Evolutionary conservation across 2,113 vertebrate genomes (phyloP).

Genomic region (Gavia stellata): DNA sequence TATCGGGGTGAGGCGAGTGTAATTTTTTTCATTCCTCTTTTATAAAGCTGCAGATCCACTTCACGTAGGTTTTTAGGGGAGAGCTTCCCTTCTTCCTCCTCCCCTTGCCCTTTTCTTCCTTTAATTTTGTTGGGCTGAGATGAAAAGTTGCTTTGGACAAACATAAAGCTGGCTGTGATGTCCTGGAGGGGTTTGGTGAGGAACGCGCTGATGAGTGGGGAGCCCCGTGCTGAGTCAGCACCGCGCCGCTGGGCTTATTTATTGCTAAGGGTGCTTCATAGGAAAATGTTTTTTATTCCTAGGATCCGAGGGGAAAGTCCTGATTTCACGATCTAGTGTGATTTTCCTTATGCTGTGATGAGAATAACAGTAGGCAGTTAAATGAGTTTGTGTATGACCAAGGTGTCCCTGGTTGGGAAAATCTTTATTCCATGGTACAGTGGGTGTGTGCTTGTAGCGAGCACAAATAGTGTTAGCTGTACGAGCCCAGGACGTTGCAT

Average conservation of each 20-base stretch:
- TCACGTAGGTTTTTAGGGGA: not conserved
- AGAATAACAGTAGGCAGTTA: not conserved
- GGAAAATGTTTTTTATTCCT: not conserved
- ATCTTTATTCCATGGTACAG: not conserved
- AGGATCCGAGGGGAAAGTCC: not conserved
- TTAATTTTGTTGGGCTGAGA: slow-evolving; percentile 35
- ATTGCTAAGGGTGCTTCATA: not conserved
- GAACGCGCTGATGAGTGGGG: not conserved
- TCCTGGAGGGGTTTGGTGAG: slow-evolving; percentile 1
- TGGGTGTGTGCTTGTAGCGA: not conserved
- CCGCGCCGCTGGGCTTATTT: not conserved
- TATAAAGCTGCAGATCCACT: slow-evolving; percentile 68
- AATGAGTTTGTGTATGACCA: not conserved
- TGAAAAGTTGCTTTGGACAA: not conserved
- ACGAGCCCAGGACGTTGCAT: not conserved
- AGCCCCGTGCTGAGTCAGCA: not conserved
- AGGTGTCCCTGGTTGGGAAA: not conserved
- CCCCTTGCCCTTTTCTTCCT: slow-evolving; percentile 17
- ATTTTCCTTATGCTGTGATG: not conserved
- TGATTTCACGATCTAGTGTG: not conserved
- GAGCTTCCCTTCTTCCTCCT: not conserved
- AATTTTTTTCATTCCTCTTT: slow-evolving; percentile 71
- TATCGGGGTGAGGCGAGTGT: slow-evolving; percentile 63
- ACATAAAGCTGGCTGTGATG: not conserved
- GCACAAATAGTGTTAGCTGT: not conserved